A percentile compares a stretch with the other conserved stretches of the same genome.
These are phyloP conservation scores for Caenorhabditis sp. DNA, from an alignment of 2,888 invertebrate genomes.

Conservation along the genomic window DNA sequence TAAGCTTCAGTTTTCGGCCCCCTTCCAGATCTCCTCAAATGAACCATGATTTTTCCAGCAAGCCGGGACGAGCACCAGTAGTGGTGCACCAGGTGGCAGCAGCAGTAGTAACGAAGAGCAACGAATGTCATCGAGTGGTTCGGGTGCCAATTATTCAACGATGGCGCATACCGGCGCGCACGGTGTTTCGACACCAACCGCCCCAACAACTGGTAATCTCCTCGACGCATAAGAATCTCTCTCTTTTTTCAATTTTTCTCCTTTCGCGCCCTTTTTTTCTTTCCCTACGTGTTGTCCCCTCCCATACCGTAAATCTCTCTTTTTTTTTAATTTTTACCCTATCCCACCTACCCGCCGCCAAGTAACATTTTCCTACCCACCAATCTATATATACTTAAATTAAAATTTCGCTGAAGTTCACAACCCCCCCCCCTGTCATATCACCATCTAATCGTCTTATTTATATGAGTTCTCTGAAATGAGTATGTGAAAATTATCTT, in stretches of 20 bases:
- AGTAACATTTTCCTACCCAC: slow-evolving; percentile 10
- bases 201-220: slow-evolving; percentile 41
- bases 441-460: not conserved
- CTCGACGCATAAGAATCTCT: slow-evolving; percentile 43
- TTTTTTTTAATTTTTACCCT: not conserved
- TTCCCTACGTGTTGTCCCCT: slow-evolving; percentile 4
- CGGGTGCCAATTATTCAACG: slow-evolving; percentile 57
- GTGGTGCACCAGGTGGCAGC: slow-evolving; percentile 2
- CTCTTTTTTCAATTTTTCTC: slow-evolving; percentile 15
- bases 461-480: not conserved
- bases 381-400: slow-evolving; percentile 4
- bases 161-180: slow-evolving; percentile 53
- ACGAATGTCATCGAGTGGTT: slow-evolving; percentile 46
- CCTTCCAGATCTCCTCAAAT: slow-evolving; percentile 3
- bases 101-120: slow-evolving; percentile 51
- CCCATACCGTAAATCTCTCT: not conserved
- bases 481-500: no score
- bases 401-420: not conserved
- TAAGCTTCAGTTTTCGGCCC: not conserved
- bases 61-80: slow-evolving; percentile 38
- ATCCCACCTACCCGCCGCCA: not conserved
- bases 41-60: slow-evolving; percentile 40
- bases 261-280: not conserved
- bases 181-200: slow-evolving; percentile 40
- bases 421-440: not conserved